Evolutionary conservation across 2,888 invertebrate genomes (phyloP), one percentile per base, ranked within the genome.

Genomic region (Ectobius pallidus): DNA sequence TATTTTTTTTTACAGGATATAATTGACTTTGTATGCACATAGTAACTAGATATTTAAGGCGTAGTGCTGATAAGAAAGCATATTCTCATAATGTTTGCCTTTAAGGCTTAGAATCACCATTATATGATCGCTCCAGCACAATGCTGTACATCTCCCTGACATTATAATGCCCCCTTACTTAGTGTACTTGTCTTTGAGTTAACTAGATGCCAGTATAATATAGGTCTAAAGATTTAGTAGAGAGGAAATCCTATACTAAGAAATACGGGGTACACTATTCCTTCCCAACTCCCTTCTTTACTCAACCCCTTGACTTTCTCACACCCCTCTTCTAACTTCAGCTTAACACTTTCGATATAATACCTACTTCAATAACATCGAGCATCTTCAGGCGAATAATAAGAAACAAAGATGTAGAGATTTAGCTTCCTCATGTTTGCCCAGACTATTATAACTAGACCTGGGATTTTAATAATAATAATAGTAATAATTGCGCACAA

Each of bases 171-270:
- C 46, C 63, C 65, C 46, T 65, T 65, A 42, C 65, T 65, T 65
- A 65, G 65, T 65, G 65, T 25, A 65, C 65, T 65, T 65, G 69
- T 69, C 69, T 69, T 69, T 69, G 69, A 69, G 69, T 69, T 69
- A 69, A 69, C 69, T 69, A 55, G 69, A 69, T 69, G 69, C 69
- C 69, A 69, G 69, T 52, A 69, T 52, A 55, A 52, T 69, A 69
- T 69, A 55, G 69, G 69, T 69, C 69, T 52, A 69, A 44, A 69
- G 69, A 69, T 69, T 69, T 69, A 69, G 34, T 69, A 69, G 52
- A 55, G 69, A 55, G 52, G 55, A 69, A 69, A 69, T 69, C 69
- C 69, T 69, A 69, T 55, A 69, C 69, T 69, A 69, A 69, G 69
- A 69, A 69, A 69, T 69, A 69, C 52, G 69, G 69, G 34, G 55